Percentiles rank a stretch among this genome's conserved stretches.
These are phyloP conservation scores for Saccostrea glomerata DNA, from an alignment of 1,140 invertebrate genomes.

Conservation along the genomic window DNA sequence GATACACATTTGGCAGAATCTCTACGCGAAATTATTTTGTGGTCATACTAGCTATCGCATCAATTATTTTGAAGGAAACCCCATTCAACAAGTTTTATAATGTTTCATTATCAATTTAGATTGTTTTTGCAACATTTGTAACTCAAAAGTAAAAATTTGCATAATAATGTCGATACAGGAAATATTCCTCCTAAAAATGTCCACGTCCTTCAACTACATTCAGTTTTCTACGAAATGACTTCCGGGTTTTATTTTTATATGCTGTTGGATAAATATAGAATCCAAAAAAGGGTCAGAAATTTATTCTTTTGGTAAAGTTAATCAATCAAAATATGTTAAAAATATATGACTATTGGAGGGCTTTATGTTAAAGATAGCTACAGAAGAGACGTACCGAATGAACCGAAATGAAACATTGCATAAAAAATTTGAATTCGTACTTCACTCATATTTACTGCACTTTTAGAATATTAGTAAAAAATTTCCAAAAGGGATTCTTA, in stretches of 20 bases:
- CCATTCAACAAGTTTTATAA: background rate
- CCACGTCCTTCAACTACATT: background rate
- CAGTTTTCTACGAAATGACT: background rate
- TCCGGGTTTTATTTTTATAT: slow-evolving; percentile 17
- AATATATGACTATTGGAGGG: background rate
- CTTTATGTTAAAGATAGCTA: background rate
- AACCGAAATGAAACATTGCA: too few relatives aligned
- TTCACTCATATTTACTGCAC: too few relatives aligned
- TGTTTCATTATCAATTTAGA: background rate
- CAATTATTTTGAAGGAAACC: background rate
- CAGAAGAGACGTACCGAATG: too few relatives aligned
- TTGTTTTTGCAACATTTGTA: background rate
- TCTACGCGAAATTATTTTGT: background rate
- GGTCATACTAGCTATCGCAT: background rate
- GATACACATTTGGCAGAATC: background rate
- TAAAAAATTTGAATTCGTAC: too few relatives aligned
- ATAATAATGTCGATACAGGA: background rate
- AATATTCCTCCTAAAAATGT: background rate
- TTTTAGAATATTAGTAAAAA: too few relatives aligned
- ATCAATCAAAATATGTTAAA: background rate
- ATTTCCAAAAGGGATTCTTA: too few relatives aligned
- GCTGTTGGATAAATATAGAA: background rate
- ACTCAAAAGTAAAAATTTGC: background rate
- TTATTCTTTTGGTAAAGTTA: background rate
- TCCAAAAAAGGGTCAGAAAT: background rate